Evolutionary conservation across 2,888 invertebrate genomes (phyloP).

Genomic region (Hyposoter didymator): DNA sequence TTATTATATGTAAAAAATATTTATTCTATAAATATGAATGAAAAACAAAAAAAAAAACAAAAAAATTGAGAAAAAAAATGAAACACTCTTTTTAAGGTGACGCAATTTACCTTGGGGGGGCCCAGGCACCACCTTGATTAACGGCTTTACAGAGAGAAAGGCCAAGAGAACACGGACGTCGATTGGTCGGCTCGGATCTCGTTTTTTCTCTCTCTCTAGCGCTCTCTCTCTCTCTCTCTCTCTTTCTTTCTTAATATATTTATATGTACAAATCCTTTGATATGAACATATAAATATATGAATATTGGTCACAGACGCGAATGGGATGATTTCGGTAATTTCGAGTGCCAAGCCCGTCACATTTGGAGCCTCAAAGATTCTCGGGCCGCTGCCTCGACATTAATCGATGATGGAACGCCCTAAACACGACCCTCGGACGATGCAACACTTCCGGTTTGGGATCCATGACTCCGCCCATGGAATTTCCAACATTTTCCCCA

Average conservation of each 20-base stretch:
- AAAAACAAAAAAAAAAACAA: constrained; percentile 79
- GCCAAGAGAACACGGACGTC: constrained; percentile 77
- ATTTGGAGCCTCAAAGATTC: constrained; percentile 78
- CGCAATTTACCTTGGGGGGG: constrained; percentile 85
- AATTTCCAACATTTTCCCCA: constrained; percentile 1
- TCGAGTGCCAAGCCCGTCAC: constrained; percentile 74
- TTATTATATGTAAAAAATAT: constrained; percentile 66
- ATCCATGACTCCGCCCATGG: constrained; percentile 8
- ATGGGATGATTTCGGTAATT: constrained; percentile 42
- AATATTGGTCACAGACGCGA: constrained; percentile 21
- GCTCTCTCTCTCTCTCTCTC: constrained; percentile 12
- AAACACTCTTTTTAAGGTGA: constrained; percentile 84
- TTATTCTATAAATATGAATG: constrained; percentile 68
- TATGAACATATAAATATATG: constrained; percentile 9
- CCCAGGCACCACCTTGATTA: constrained; percentile 84
- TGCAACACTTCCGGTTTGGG: constrained; percentile 57
- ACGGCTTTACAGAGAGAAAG: constrained; percentile 82
- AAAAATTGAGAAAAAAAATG: constrained; percentile 81
- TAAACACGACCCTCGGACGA: constrained; percentile 73
- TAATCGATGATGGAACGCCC: constrained; percentile 75
- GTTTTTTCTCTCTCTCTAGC: constrained; percentile 34
- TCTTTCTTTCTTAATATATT: constrained; percentile 1
- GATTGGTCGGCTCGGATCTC: constrained; percentile 81
- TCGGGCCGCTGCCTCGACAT: constrained; percentile 80
- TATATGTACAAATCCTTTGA: constrained; percentile 11